phyloP scores from a whole-genome alignment of 2,888 invertebrate species.

The Auanema sp. region DNA sequence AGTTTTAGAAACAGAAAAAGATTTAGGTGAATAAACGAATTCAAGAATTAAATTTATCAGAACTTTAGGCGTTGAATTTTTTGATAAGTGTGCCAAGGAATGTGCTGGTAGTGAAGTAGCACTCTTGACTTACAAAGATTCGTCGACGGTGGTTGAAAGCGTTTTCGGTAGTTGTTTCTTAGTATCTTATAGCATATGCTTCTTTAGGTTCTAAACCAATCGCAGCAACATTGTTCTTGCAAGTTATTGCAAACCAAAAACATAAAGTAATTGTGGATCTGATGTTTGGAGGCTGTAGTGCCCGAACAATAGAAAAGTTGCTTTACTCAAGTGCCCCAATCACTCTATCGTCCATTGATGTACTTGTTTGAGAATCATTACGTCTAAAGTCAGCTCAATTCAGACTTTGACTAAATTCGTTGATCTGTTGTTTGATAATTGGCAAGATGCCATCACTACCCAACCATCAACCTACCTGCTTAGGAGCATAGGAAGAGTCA shows the following conservation, averaged over 20 bases:
- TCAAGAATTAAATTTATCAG: background rate
- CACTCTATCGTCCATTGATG: background rate
- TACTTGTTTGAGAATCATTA: background rate
- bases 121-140: constrained; percentile 38
- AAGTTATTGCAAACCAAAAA: constrained; percentile 30
- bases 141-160: constrained; percentile 21
- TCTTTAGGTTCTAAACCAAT: constrained; percentile 26
- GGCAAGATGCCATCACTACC: constrained; percentile 24
- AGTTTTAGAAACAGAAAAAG: constrained; percentile 30
- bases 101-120: constrained; percentile 33
- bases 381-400: background rate
- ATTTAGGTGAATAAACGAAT: constrained; percentile 17
- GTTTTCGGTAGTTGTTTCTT: constrained; percentile 12
- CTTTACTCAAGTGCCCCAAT: constrained; percentile 31
- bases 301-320: constrained; percentile 39
- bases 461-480: constrained; percentile 31
- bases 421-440: constrained; percentile 34
- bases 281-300: constrained; percentile 37
- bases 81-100: constrained; percentile 39
- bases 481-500: constrained; percentile 28
- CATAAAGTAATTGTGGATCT: constrained; percentile 34
- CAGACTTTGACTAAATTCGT: constrained; percentile 26
- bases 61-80: constrained; percentile 26
- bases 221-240: constrained; percentile 33
- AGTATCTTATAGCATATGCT: no score